A percentile compares a stretch with the other conserved stretches of the same genome.
Evolutionary conservation across 2,797 vertebrate genomes (phyloP).

Genomic region (Peromyscus attwateri): DNA sequence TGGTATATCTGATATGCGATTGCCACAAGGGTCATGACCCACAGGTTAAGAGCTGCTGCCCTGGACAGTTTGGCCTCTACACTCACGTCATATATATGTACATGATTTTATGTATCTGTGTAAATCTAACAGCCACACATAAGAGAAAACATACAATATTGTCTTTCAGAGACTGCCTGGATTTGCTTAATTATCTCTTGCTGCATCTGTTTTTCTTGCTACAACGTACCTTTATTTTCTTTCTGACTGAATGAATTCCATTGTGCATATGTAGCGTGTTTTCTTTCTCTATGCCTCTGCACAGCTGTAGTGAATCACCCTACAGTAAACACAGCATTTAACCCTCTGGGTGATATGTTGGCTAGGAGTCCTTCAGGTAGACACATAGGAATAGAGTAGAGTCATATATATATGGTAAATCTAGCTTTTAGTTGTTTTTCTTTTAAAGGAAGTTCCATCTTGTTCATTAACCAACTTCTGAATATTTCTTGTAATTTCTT

Average conservation of each 20-base stretch:
- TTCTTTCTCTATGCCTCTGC: background rate
- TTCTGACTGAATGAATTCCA: background rate
- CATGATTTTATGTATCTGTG: background rate
- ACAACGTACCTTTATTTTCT: background rate
- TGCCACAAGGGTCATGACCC: background rate
- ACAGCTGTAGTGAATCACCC: background rate
- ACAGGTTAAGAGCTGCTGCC: too few species aligned
- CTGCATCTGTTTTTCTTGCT: background rate
- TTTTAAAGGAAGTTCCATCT: background rate
- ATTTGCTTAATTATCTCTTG: background rate
- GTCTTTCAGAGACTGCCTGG: background rate
- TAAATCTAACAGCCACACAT: background rate
- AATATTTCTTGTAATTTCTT: background rate
- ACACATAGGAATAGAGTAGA: background rate
- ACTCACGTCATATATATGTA: background rate
- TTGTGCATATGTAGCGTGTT: background rate
- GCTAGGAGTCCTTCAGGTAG: background rate
- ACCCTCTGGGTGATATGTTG: background rate
- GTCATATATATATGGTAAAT: background rate
- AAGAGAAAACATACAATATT: background rate
- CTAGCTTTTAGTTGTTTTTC: background rate
- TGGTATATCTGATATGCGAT: background rate
- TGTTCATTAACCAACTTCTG: background rate
- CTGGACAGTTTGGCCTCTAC: background rate
- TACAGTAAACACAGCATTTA: background rate